Conservation (phyloP, 2,113 vertebrate genomes). For the Xenus cinereus region DNA sequence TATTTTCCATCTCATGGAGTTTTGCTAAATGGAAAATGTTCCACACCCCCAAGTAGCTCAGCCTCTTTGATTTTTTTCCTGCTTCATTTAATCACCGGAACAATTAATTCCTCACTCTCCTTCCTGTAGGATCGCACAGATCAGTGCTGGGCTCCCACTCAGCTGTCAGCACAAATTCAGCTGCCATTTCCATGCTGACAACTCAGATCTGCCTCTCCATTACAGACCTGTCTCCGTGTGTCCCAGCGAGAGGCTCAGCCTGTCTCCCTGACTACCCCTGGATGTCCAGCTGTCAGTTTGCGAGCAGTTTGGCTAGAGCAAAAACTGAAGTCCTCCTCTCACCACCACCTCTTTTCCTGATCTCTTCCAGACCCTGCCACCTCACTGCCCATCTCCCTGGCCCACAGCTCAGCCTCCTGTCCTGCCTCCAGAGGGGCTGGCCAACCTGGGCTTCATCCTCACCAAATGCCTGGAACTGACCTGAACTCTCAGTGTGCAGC, state of each 20-base stretch:
- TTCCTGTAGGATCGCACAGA: background rate
- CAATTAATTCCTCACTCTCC: background rate
- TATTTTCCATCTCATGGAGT: background rate
- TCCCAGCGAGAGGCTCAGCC: background rate
- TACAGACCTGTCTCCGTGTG: background rate
- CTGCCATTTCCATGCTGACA: slow-evolving; percentile 28
- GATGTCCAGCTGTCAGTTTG: background rate
- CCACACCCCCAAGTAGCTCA: background rate
- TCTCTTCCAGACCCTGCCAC: background rate
- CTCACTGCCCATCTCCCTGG: background rate
- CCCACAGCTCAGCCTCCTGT: background rate
- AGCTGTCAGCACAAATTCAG: slow-evolving; percentile 11
- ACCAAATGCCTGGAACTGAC: background rate
- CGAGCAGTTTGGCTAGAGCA: background rate
- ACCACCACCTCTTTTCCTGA: background rate
- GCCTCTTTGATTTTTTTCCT: background rate
- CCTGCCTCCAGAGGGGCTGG: background rate
- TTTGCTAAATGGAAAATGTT: background rate
- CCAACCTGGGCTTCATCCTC: background rate
- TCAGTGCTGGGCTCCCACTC: background rate
- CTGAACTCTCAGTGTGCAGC: background rate
- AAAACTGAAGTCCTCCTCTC: background rate
- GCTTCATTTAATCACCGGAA: background rate
- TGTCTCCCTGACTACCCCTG: background rate
- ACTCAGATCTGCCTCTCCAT: background rate